These are phyloP conservation scores for Stegophylla sp. DNA, from an alignment of 2,888 invertebrate species.

Conservation along the genomic window DNA sequence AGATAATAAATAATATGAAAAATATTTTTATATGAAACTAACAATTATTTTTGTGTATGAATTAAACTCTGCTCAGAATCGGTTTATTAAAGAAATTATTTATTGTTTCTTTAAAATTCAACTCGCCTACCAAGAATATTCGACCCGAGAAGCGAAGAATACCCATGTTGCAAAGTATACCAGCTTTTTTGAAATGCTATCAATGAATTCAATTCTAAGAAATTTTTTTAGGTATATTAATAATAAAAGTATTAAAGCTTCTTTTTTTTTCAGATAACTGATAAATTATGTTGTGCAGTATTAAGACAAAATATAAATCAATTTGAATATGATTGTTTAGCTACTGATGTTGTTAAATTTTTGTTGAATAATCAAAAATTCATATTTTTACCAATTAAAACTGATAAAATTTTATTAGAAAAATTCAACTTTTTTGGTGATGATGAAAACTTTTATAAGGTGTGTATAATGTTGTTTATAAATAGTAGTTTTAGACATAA, in stretches of 20 bases:
- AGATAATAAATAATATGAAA: too few species aligned
- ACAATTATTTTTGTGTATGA: too few species aligned
- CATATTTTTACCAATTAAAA: conserved; percentile 53
- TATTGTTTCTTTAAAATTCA: too few species aligned
- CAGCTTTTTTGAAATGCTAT: neutral
- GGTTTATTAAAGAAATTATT: too few species aligned
- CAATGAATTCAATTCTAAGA: too few species aligned
- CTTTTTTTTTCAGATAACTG: conserved; percentile 37
- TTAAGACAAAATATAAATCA: conserved; percentile 48
- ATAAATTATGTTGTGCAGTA: conserved; percentile 46
- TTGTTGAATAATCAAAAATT: conserved; percentile 25
- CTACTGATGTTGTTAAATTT: conserved; percentile 51
- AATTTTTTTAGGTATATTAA: neutral
- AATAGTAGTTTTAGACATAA: neutral
- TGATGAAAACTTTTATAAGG: conserved; percentile 18
- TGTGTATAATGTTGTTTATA: neutral
- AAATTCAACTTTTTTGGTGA: conserved; percentile 32
- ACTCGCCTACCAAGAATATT: too few species aligned
- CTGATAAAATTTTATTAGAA: conserved; percentile 47
- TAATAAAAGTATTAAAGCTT: neutral
- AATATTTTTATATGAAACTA: too few species aligned
- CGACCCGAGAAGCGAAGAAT: too few species aligned
- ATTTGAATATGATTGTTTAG: conserved; percentile 55
- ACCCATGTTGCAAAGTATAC: too few species aligned
- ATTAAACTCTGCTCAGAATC: too few species aligned